Evolutionary conservation across 2,797 vertebrate genomes (phyloP).

Genomic region (Onychomys torridus): DNA sequence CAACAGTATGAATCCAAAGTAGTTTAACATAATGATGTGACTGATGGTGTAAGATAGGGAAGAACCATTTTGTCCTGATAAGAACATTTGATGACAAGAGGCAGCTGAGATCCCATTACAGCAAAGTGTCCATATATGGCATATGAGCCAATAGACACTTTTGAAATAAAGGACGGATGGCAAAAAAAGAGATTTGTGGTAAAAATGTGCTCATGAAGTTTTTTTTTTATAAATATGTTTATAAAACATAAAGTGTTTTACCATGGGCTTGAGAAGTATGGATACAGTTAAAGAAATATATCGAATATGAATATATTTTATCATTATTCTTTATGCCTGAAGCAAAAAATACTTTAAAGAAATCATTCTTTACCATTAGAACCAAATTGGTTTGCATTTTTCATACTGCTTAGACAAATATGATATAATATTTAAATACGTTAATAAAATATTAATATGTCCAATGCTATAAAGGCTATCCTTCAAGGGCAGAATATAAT

Average conservation of each 20-base stretch:
- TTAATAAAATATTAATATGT: slow-evolving; percentile 72
- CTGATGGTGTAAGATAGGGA: accelerated
- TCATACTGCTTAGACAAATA: slow-evolving; percentile 63
- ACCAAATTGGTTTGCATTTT: slow-evolving; percentile 30
- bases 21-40: accelerated
- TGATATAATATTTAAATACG: slow-evolving; percentile 55
- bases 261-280: not conserved
- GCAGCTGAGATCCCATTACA: not conserved
- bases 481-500: slow-evolving; percentile 73
- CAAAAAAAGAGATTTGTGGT: not conserved
- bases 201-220: not conserved
- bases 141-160: not conserved
- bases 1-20: not conserved
- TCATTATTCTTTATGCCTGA: not conserved
- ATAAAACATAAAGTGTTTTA: not conserved
- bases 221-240: too few relatives aligned
- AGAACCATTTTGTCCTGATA: not conserved
- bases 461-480: slow-evolving; percentile 14
- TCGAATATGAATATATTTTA: not conserved
- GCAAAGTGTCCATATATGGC: not conserved
- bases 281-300: not conserved
- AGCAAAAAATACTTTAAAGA: slow-evolving; percentile 50
- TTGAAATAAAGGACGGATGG: not conserved
- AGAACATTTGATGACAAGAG: not conserved
- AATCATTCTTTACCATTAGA: slow-evolving; percentile 17